Base-by-base conservation (phyloP, 2,797 vertebrate genomes). In the Notamacropus eugenii region DNA sequence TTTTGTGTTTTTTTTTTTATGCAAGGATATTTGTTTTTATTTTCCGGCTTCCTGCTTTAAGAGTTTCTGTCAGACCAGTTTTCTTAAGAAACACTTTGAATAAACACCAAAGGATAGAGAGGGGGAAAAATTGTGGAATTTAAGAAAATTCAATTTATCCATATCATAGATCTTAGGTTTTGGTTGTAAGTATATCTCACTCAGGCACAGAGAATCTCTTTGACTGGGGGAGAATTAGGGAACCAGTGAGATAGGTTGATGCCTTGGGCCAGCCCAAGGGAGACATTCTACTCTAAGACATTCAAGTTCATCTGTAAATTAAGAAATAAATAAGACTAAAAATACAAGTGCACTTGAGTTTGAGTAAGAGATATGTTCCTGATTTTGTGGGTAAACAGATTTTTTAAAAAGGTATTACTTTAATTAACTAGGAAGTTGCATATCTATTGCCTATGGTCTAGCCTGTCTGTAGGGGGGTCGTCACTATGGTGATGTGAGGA, bases 41-140 rank as follows among this genome's bases (percentile, higher is more conserved):
- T 93, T 58, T 97, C 90, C 3, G 28, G 28, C 82, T 98, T 97
- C 94, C 94, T 97, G 94, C 4, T 82, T 56, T 93, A 95, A 92
- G 87, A 95, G 96, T 97, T 98, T 98, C 97, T 95, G 97, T 97
- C 96, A 96, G 97, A 98, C 96, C 94, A 97, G 97, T 97, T 98
- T 97, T 93, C 96, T 97, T 50, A 90, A 95, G 97, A 97, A 97
- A 82, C 90, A 96, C 56, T 93, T 91, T 55, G 95, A 96, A 90
- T 96, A 97, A 97, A 96, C 87, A 95, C 52, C 55, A 96, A 62
- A 55, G 74, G 29, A 90, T 50, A 90, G 22, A n/a, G 82, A 93
- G 93, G 92, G 93, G 93, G 95, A 92, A 55, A 91, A 93, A 95
- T 2, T 90, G 11, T 2, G 54, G 87, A 14, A 55, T 62, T 94